Conservation (phyloP, 1,140 invertebrate genomes). For the Drosophila nigromelanica region DNA sequence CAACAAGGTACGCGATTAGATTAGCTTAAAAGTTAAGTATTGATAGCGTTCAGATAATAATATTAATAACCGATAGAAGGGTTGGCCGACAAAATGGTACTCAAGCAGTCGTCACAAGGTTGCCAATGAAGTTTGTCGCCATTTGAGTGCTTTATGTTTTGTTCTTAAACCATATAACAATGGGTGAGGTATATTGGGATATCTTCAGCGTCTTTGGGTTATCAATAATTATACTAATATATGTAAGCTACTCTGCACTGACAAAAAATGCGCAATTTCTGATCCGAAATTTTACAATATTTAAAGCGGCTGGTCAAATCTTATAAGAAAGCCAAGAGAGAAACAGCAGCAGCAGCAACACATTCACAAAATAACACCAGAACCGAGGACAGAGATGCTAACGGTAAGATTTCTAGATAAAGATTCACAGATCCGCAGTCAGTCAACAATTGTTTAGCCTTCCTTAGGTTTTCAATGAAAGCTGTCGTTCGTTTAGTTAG, state of each 20-base stretch:
- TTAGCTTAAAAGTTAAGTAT: no score
- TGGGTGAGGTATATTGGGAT: constrained; percentile 9
- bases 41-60: constrained; percentile 7
- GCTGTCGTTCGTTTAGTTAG: not conserved
- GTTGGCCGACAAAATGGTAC: not conserved
- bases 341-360: not conserved
- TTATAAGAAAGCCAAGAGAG: not conserved
- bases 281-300: constrained; percentile 13
- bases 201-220: constrained; percentile 1
- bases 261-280: not conserved
- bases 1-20: no score
- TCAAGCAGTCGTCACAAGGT: constrained; percentile 15
- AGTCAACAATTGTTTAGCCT: no score
- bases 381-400: not conserved
- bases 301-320: not conserved
- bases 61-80: constrained; percentile 13
- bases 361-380: not conserved
- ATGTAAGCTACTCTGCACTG: not conserved
- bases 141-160: not conserved
- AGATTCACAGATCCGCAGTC: not conserved
- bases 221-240: constrained; percentile 1
- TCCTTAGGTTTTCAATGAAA: not conserved
- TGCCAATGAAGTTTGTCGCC: constrained; percentile 23
- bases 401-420: constrained; percentile 14
- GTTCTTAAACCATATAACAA: not conserved